Evolutionary conservation across 2,113 vertebrate genomes (phyloP).

Genomic region (Gymnogyps californianus): DNA sequence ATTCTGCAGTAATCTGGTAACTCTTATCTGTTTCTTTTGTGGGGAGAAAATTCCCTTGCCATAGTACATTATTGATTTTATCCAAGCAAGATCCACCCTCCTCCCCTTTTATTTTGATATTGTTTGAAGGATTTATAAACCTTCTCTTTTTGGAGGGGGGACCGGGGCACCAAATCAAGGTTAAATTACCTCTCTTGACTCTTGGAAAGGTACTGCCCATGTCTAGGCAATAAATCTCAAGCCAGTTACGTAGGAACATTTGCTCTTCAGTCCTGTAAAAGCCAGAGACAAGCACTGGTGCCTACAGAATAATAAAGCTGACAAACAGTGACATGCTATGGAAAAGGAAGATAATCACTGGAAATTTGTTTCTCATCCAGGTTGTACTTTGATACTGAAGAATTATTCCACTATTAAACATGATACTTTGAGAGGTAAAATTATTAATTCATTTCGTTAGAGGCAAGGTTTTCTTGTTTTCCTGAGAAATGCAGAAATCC

Average conservation of each 20-base stretch:
- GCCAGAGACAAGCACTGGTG: background rate
- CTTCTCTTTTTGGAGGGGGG: background rate
- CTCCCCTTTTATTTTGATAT: background rate
- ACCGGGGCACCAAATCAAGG: rapidly evolving
- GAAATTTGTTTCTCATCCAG: background rate
- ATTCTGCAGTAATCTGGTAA: background rate
- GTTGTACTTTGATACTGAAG: background rate
- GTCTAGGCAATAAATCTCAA: background rate
- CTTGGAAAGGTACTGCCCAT: background rate
- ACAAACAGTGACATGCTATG: background rate
- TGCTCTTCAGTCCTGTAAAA: background rate
- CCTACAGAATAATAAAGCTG: background rate
- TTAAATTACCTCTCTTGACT: background rate
- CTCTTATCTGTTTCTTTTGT: background rate
- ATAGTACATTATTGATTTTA: background rate
- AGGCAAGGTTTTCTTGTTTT: background rate
- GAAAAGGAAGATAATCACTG: background rate
- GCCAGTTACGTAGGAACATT: background rate
- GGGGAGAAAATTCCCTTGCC: background rate
- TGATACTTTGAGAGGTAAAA: background rate
- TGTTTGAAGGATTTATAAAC: background rate
- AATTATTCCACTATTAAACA: background rate
- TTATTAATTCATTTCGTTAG: background rate
- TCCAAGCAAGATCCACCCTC: background rate
- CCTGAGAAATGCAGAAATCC: background rate